Base-by-base conservation (phyloP, 2,113 vertebrate genomes). In the Saccopteryx leptura region DNA sequence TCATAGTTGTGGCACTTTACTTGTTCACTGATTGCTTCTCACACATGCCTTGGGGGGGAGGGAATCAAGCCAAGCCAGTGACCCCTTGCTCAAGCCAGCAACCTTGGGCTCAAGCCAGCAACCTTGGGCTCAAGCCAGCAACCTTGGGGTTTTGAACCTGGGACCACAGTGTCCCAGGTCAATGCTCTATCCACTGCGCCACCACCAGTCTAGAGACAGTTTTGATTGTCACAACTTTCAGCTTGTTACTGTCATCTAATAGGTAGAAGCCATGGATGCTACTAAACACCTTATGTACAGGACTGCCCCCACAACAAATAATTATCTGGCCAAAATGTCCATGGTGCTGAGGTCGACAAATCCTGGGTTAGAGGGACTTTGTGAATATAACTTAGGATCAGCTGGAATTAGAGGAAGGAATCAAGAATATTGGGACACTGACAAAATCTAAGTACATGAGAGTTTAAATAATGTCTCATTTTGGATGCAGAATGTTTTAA, bases 401-500 rank as follows among this genome's bases (percentile, higher is more conserved):
- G 24, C 63, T 60, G 54, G 76, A 69, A 33, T 17, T n/a, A 17
- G 10, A 81, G 10, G 12, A 66, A 91, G n/a, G 28, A 88, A 65
- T 60, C 58, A 58, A 88, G 60, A 75, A 80, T 48, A 94, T 0
- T 48, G 33, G 65, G 33, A 61, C 52, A 63, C 17, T 17, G 23
- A 90, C 28, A 92, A 71, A 89, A 88, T 33, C 79, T 82, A 92
- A 87, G 63, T 74, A 72, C 48, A 52, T n/a, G 33, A 71, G 23
- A 88, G 33, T 79, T 68, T 89, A 60, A 92, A 72, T 80, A 66
- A 33, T 48, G 10, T 83, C 95, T 96, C 61, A 58, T 82, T 94
- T 88, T 54, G 28, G 69, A 15, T 39, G 54, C 54, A 94, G 96
- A 85, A 3, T 85, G 23, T 3, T 75, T 95, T 65, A 76, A 88